phyloP scores from a whole-genome alignment of 2,888 invertebrate genomes.

The Drosophila histrio region DNA sequence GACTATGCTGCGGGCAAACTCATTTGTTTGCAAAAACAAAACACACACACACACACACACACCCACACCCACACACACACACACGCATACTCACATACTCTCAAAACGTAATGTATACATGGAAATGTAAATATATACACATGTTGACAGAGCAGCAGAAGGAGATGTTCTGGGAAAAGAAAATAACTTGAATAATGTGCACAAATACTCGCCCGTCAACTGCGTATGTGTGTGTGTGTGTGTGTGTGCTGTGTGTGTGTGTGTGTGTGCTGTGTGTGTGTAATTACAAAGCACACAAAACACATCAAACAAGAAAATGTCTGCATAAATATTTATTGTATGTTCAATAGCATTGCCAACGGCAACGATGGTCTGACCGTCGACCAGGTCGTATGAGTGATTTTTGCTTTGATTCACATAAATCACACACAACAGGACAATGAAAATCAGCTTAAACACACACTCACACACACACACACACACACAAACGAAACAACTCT shows the following conservation, averaged over 20 bases:
- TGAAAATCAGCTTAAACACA: conserved; percentile 1
- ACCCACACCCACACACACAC: conserved; percentile 15
- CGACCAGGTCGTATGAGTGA: conserved; percentile 60
- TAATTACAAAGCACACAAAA: conserved; percentile 63
- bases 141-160: conserved; percentile 34
- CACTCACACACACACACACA: not conserved
- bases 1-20: conserved; percentile 46
- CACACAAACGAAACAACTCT: not conserved
- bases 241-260: conserved; percentile 8
- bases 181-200: conserved; percentile 63
- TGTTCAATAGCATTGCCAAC: conserved; percentile 60
- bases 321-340: conserved; percentile 75
- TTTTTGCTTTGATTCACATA: conserved; percentile 51
- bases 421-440: conserved; percentile 31
- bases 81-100: not conserved
- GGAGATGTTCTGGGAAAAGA: conserved; percentile 46
- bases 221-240: not conserved
- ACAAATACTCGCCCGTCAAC: conserved; percentile 41
- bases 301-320: conserved; percentile 39
- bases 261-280: conserved; percentile 38
- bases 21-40: conserved; percentile 65
- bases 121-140: conserved; percentile 66
- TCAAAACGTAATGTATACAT: conserved; percentile 57
- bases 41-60: conserved; percentile 19
- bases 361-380: conserved; percentile 27